Base-by-base conservation (phyloP, 2,797 vertebrate species). In the Vipera latastei region DNA sequence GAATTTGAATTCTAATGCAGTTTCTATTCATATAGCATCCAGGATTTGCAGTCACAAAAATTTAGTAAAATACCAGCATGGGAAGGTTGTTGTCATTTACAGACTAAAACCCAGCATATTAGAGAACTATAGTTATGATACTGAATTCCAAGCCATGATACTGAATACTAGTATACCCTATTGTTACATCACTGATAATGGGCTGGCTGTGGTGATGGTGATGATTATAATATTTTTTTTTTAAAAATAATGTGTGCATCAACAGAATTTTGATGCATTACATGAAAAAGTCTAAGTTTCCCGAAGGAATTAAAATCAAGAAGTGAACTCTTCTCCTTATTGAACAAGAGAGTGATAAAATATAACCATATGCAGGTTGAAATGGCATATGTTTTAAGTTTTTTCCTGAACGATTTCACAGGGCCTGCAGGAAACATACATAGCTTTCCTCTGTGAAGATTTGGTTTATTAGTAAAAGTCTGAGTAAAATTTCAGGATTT, bases 401-500 rank as follows among this genome's bases (percentile, higher is more conserved):
- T 59, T 91, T 93, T 93, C 59, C 93, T 93, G 89, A 92, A 95
- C 93, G 32, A 93, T 97, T 96, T 96, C 94, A 89, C 0, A 22
- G 93, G 91, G 92, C 90, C 90, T 94, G 91, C 63, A 97, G 95
- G 94, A 96, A 97, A 96, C 91, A 94, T 95, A 94, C 93, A 86
- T 93, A 85, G 94, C 0, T 1, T 91, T 96, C 96, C 96, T 94
- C 65, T 92, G 93, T 92, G 93, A 96, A 96, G 96, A 96, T 95
- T 95, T 94, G 94, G 95, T 96, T 97, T 98, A 96, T 97, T 97
- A 96, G 97, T 95, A 96, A 96, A 97, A 97, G 97, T 96, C 97
- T 95, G 97, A 95, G 93, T 97, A 97, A 97, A 97, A 98, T 97
- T 97, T 98, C 98, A 98, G 96, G 96, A 94, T 97, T 98, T 98